These are phyloP conservation scores for Acanthurus lineatus DNA, from an alignment of 2,797 vertebrate species.

Conservation along the genomic window DNA sequence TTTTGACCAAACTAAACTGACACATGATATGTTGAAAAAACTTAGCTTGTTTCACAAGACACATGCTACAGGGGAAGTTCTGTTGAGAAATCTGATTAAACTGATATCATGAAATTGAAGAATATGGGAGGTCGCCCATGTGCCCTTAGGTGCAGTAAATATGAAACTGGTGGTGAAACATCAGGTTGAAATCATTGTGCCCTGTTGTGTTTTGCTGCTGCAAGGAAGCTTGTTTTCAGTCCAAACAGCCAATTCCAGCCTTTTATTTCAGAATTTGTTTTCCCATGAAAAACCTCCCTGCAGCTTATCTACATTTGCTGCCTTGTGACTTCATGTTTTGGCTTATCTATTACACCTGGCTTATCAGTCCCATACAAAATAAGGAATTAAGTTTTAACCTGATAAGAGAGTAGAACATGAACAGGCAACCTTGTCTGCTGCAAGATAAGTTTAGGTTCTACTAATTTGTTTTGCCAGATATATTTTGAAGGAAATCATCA, in stretches of 20 bases:
- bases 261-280: not conserved
- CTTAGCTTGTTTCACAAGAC: constrained; percentile 5
- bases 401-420: constrained; percentile 1
- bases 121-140: not conserved
- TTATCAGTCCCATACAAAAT: not conserved
- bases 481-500: no score
- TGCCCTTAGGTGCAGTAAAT: not conserved
- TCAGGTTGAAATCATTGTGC: not conserved
- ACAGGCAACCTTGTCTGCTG: not conserved
- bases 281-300: not conserved
- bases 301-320: not conserved
- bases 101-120: constrained; percentile 12
- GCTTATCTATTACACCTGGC: not conserved
- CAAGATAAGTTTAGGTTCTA: not conserved
- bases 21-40: not conserved
- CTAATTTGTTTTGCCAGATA: no score
- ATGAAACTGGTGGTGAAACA: constrained; percentile 11
- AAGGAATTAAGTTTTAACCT: not conserved
- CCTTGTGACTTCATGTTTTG: not conserved
- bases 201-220: constrained; percentile 5
- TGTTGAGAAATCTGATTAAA: not conserved
- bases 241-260: not conserved
- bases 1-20: not conserved
- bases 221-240: constrained; percentile 1
- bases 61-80: not conserved